A percentile compares a stretch with the other conserved stretches of the same genome.
phyloP scores from a whole-genome alignment of 2,888 invertebrate species.

The Phragmatobia fuliginosa region DNA sequence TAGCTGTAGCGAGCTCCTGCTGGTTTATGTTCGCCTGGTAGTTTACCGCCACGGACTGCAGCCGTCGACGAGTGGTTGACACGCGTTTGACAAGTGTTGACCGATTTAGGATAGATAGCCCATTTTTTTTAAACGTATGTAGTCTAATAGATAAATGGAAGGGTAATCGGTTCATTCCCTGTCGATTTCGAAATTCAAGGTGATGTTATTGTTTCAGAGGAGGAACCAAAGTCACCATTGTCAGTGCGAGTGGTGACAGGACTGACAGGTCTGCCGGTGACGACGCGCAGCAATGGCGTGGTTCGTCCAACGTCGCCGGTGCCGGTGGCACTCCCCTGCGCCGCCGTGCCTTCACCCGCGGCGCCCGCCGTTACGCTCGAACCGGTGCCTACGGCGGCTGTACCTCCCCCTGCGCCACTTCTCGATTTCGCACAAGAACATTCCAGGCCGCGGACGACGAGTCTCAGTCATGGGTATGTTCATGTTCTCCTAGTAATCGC shows the following conservation, averaged over 20 bases:
- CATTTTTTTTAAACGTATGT: slow-evolving; percentile 32
- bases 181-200: slow-evolving; percentile 36
- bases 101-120: slow-evolving; percentile 48
- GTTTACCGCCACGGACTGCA: slow-evolving; percentile 85
- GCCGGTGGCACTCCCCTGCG: slow-evolving; percentile 56
- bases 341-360: slow-evolving; percentile 47
- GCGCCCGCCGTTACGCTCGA: slow-evolving; percentile 50
- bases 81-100: slow-evolving; percentile 81
- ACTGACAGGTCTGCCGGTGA: slow-evolving; percentile 71
- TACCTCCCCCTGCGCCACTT: slow-evolving; percentile 66
- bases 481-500: slow-evolving; percentile 73
- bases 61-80: slow-evolving; percentile 82
- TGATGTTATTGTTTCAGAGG: slow-evolving; percentile 76
- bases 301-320: slow-evolving; percentile 57
- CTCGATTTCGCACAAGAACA: slow-evolving; percentile 84
- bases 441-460: slow-evolving; percentile 83
- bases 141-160: slow-evolving; percentile 20
- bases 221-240: slow-evolving; percentile 82
- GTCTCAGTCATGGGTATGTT: slow-evolving; percentile 82
- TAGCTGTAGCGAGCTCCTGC: slow-evolving; percentile 57
- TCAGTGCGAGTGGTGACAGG: slow-evolving; percentile 77
- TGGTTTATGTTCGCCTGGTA: slow-evolving; percentile 78
- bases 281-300: slow-evolving; percentile 76
- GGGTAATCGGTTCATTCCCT: slow-evolving; percentile 16
- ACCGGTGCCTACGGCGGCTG: slow-evolving; percentile 52